Base-by-base conservation (phyloP, 2,113 vertebrate genomes). In the Nipponia nippon region DNA sequence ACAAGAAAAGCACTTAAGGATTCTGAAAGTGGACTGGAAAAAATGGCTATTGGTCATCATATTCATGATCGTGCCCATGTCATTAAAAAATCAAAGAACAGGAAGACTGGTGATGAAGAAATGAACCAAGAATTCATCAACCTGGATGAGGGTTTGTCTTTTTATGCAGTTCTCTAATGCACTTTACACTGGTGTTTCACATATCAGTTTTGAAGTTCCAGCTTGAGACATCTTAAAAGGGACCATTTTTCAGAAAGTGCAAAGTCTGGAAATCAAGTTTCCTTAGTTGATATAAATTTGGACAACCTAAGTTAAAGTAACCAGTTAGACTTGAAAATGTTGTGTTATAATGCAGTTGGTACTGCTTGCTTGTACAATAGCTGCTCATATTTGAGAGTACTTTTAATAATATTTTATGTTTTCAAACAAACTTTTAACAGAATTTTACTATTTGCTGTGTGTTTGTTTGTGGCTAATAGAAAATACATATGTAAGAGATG, bases 71-170 rank as follows among this genome's bases (percentile, higher is more conserved):
- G 99, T 34, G 99, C 98, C 62, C 99, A 99, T 15, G 98, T 99
- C 42, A 95, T 99, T 78, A 98, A 98, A 93, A 99, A 98, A 95
- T 99, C 98, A 72, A 98, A 95, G 89, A 99, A 99, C 97, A 98
- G 78, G 13, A 99, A 97, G 95, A 99, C 99, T 16, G 99, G 99
- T 42, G 98, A 99, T 66, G 98, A 98, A 89, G 99, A 99, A 97
- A 56, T 99, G 83, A 99, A 98, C 95, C 99, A 99, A 71, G 99
- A 99, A 95, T 99, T 99, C 95, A 97, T 99, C 97, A 99, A 99
- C 93, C 63, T 99, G 97, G 99, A 99, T 95, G 99, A 99, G 98
- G 96, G 99, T 99, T 97, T 66, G 98, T 97, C 34, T 25, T 49
- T 30, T 10, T 19, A 8, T 20, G 66, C 44, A 29, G 3, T 18